Base-by-base conservation (phyloP, 92 coral and sea anemone genomes). In the Palythoa grandiflora region DNA sequence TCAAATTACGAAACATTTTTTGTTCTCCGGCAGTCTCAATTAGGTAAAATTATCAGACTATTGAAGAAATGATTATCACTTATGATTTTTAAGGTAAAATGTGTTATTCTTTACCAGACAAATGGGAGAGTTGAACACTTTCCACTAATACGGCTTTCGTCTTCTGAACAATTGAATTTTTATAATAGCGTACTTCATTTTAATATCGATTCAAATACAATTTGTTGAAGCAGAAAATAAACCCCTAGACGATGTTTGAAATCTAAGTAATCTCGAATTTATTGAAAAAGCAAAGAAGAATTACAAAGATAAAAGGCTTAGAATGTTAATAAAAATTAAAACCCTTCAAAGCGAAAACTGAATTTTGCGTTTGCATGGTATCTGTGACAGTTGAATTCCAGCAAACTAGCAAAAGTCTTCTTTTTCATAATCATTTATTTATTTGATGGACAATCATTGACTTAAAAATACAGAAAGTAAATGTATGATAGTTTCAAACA, bases 181-280 rank as follows among this genome's bases (percentile, higher is more conserved):
- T 3, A 17, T n/a, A 80, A 40, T 28, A 13, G 55, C n/a, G 19
- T 6, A 6, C 35, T 63, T 80, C 20, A 63, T 44, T 80, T 20
- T 40, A 40, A 80, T 39, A 38, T 44, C 3, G 20, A 47, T 48
- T 81, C 5, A 66, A 81, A 63, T 65, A n/a, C 71, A 39, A 44
- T 81, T 44, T 81, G 86, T 66, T 65, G 75, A 19, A 38, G 36
- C 40, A 5, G 35, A 65, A 81, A 47, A 5, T 66, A 65, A 60
- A 47, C 20, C 73, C 8, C 66, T 17, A 0, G 19, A 5, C 1
- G 21, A 47, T 57, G 1, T n/a, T 19, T 81, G 19, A 55, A 65
- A 68, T 20, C 66, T 20, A 81, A 81, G 35, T 35, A 65, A 53
- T 37, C 16, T 40, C 36, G 36, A 10, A 54, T 61, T 59, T 54